Base-by-base conservation (phyloP, 2,888 invertebrate species). In the Entomobrya proxima region DNA sequence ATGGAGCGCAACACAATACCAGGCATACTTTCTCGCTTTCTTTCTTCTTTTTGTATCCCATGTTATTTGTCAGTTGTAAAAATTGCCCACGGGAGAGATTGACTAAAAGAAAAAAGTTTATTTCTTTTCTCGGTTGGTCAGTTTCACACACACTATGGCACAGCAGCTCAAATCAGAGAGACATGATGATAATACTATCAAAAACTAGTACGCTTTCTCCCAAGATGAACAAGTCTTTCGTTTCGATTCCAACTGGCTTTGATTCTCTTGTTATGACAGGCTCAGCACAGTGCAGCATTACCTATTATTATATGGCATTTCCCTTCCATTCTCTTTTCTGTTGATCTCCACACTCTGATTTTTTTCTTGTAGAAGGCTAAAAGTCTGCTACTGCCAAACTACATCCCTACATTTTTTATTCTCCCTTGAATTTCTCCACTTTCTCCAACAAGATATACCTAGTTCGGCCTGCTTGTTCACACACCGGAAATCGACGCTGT, bases 401-500 rank as follows among this genome's bases (percentile, higher is more conserved):
- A 37, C n/a, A n/a, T n/a, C n/a, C n/a, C 27, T 37, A 69, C 15
- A 27, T 52, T 32, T 32, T 18, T 50, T 76, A n/a, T 40, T 37
- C 52, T 24, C 21, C 35, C 21, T 50, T 58, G 32, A 58, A 27
- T 11, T 76, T 64, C 27, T 52, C 40, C 37, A 15, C 27, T 77
- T 64, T 5, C 18, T 35, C n/a, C 64, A 64, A 64, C 30, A 35
- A 35, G n/a, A 64, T 35, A 64, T 55, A 74, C 27, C 50, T 50
- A 58, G n/a, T n/a, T 76, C 40, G 76, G 67, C 50, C 81, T 82
- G 74, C 40, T 77, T 84, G 84, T 58, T 84, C 84, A 77, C 52
- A 84, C 69, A 84, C 84, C 84, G 84, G 84, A 84, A 84, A 84
- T 84, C 77, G 84, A 84, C 84, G 84, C 84, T 77, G 77, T 77